phyloP scores from a whole-genome alignment of 1,140 invertebrate genomes.

The Muscidifurax raptorellus region DNA sequence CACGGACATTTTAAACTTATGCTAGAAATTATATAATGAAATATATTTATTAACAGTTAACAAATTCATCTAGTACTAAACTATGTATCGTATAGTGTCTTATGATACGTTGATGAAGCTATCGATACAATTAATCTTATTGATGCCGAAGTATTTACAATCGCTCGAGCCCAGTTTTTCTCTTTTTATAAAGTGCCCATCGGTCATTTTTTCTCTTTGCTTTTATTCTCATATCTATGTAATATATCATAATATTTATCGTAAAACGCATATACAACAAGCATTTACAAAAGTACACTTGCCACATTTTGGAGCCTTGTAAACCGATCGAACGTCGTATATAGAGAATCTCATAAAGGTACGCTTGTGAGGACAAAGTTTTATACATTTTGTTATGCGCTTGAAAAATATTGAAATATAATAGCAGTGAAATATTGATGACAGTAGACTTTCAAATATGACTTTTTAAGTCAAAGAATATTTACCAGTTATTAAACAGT shows the following conservation, averaged over 20 bases:
- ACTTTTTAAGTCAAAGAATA: not conserved
- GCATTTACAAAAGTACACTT: conserved; percentile 37
- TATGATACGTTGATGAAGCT: not conserved
- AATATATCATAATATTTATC: not conserved
- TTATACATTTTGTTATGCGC: too few relatives aligned
- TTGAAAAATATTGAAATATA: not conserved
- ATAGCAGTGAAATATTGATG: not conserved
- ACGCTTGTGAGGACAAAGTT: not conserved
- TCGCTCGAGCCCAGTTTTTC: not conserved
- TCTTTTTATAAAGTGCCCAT: not conserved
- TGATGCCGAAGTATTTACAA: not conserved
- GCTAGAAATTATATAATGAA: not conserved
- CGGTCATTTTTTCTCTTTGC: not conserved
- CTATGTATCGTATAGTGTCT: not conserved
- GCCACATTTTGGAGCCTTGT: not conserved
- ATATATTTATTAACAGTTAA: not conserved
- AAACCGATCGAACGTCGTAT: not conserved
- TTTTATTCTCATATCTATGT: not conserved
- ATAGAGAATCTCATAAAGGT: not conserved
- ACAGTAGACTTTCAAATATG: not conserved
- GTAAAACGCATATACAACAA: conserved; percentile 9
- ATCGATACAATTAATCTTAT: not conserved
- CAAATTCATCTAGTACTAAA: not conserved
- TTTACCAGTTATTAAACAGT: not conserved
- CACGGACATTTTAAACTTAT: not conserved